These are phyloP conservation scores for Melanostoma scalare DNA, from an alignment of 2,888 invertebrate species.

Conservation along the genomic window DNA sequence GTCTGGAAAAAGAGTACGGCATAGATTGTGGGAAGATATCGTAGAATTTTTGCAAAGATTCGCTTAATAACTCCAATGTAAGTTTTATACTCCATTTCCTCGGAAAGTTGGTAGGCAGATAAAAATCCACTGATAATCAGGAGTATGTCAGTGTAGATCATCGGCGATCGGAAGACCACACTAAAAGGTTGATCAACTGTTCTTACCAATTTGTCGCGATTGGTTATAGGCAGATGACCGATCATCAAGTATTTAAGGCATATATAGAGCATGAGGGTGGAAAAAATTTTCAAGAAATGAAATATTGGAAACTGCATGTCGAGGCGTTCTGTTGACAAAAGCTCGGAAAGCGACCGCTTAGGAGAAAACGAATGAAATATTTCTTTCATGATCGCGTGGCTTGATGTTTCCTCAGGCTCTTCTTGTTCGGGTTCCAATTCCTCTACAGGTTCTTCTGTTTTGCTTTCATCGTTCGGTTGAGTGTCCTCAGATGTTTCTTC, in stretches of 20 bases:
- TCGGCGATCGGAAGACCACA: conserved; percentile 85
- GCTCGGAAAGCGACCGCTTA: conserved; percentile 84
- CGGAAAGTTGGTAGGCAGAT: conserved; percentile 85
- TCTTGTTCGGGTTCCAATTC: conserved; percentile 31
- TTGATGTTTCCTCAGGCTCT: conserved; percentile 25
- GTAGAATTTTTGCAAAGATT: conserved; percentile 85
- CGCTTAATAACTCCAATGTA: conserved; percentile 84
- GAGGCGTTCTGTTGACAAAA: conserved; percentile 83
- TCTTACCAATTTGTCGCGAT: conserved; percentile 83
- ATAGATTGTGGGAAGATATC: conserved; percentile 86
- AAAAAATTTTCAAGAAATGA: conserved; percentile 87
- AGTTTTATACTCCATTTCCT: conserved; percentile 83
- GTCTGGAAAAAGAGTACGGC: conserved; percentile 87
- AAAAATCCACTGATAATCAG: conserved; percentile 87
- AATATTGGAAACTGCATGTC: conserved; percentile 86
- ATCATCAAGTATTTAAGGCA: conserved; percentile 87
- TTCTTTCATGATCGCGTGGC: conserved; percentile 56
- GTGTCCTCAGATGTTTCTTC: conserved; percentile 22
- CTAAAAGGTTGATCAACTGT: conserved; percentile 84
- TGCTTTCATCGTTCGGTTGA: background rate
- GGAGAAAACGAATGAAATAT: conserved; percentile 85
- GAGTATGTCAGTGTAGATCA: conserved; percentile 87
- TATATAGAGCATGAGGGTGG: conserved; percentile 85
- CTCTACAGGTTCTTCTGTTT: conserved; percentile 20
- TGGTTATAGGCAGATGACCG: conserved; percentile 85